These are phyloP conservation scores for Machimus atricapillus DNA, from an alignment of 2,888 invertebrate genomes.

Conservation along the genomic window DNA sequence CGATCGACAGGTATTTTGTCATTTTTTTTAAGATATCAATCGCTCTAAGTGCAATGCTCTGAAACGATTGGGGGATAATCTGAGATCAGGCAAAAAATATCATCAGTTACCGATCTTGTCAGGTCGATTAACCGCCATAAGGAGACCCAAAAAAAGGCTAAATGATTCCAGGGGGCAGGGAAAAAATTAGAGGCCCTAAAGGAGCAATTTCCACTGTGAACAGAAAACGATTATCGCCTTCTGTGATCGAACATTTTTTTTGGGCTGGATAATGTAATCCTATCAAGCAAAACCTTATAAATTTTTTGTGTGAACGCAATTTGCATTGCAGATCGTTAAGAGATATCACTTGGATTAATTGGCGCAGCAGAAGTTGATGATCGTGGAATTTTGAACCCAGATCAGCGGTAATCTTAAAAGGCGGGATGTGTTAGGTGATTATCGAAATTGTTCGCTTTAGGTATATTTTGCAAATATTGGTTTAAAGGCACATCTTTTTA, in stretches of 20 bases:
- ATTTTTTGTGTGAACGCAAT: neutral
- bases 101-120: neutral
- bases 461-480: neutral
- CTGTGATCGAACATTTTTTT: neutral
- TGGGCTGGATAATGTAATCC: neutral
- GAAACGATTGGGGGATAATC: neutral
- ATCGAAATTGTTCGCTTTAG: neutral
- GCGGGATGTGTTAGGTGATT: neutral
- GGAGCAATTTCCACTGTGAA: neutral
- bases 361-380: neutral
- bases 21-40: neutral
- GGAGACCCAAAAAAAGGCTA: neutral
- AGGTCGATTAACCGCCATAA: neutral
- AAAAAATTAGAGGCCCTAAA: neutral
- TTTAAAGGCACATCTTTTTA: neutral
- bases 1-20: neutral
- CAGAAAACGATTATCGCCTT: neutral
- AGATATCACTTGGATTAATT: neutral
- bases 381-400: neutral
- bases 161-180: neutral
- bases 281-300: neutral
- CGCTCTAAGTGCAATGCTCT: neutral
- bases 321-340: slow-evolving; percentile 1
- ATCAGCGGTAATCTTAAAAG: neutral
- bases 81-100: neutral